Percentiles rank a stretch among this genome's conserved stretches.
These are phyloP conservation scores for Temnothorax curvispinosus DNA, from an alignment of 1,140 invertebrate species.

Conservation along the genomic window DNA sequence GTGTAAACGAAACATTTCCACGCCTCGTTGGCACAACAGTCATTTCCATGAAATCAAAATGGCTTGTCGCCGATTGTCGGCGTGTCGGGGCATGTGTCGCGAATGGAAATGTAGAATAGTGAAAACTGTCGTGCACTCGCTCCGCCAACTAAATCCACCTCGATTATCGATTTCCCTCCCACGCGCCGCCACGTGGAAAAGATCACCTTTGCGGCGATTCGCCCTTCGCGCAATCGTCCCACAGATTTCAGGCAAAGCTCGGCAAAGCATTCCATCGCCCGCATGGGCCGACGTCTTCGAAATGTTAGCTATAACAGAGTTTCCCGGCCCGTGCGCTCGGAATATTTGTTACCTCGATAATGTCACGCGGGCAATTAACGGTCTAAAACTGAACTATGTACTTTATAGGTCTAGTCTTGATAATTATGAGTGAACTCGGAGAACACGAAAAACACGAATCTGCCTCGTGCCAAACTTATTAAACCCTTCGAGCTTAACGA, in stretches of 20 bases:
- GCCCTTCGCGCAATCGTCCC: neutral
- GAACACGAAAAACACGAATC: neutral
- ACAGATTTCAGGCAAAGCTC: neutral
- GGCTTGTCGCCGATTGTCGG: neutral
- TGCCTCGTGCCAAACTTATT: neutral
- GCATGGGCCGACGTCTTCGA: neutral
- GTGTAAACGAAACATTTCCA: neutral
- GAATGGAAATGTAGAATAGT: conserved; percentile 31
- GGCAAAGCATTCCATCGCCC: neutral
- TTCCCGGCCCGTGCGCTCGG: neutral
- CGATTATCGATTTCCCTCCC: conserved; percentile 50
- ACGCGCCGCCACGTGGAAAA: conserved; percentile 43
- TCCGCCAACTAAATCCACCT: conserved; percentile 41
- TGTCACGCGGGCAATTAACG: neutral
- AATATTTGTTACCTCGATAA: conserved; percentile 16
- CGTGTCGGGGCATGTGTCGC: neutral
- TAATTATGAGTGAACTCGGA: neutral
- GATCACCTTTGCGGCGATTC: conserved; percentile 28
- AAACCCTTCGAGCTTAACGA: neutral
- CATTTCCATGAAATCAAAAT: conserved; percentile 37
- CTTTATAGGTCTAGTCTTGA: neutral
- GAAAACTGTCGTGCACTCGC: conserved; percentile 10
- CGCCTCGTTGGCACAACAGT: neutral
- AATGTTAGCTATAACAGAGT: neutral
- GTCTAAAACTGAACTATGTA: neutral